phyloP scores from a whole-genome alignment of 2,113 vertebrate species.

The Stictonetta naevosa region DNA sequence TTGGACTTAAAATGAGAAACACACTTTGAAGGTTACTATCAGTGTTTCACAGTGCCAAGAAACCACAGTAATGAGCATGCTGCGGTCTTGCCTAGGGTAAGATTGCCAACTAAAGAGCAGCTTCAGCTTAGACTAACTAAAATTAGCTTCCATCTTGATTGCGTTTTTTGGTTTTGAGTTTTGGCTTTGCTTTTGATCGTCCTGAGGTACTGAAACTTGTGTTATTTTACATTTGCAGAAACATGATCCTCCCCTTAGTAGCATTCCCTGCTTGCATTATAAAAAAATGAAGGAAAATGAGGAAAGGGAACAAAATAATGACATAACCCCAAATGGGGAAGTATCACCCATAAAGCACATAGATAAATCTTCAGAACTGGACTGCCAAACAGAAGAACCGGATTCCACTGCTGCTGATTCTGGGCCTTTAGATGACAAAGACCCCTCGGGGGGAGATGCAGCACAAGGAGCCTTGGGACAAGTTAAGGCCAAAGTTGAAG shows the following conservation, averaged over 20 bases:
- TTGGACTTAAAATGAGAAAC: background rate
- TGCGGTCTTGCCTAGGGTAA: background rate
- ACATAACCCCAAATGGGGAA: conserved; percentile 78
- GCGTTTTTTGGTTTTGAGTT: background rate
- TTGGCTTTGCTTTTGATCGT: background rate
- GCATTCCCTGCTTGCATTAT: conserved; percentile 98
- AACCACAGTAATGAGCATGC: fast-evolving
- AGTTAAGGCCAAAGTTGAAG: conserved; percentile 98
- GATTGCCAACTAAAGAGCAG: background rate
- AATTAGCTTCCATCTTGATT: background rate
- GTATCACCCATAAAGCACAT: conserved; percentile 78
- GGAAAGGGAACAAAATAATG: conserved; percentile 88
- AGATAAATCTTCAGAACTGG: conserved; percentile 74
- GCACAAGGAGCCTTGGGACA: conserved; percentile 93
- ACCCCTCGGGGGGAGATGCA: conserved; percentile 75
- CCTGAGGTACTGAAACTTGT: background rate
- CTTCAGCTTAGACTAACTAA: background rate
- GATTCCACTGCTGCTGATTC: conserved; percentile 78
- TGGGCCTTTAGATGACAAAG: conserved; percentile 77
- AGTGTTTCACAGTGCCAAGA: background rate
- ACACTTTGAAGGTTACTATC: background rate
- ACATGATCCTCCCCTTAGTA: conserved; percentile 97
- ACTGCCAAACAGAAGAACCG: conserved; percentile 78
- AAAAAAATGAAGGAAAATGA: conserved; percentile 97
- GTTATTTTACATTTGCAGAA: conserved; percentile 81